Percentiles rank a stretch among this genome's conserved stretches.
phyloP scores from a whole-genome alignment of 2,888 invertebrate genomes.

The Nasonia oneida region DNA sequence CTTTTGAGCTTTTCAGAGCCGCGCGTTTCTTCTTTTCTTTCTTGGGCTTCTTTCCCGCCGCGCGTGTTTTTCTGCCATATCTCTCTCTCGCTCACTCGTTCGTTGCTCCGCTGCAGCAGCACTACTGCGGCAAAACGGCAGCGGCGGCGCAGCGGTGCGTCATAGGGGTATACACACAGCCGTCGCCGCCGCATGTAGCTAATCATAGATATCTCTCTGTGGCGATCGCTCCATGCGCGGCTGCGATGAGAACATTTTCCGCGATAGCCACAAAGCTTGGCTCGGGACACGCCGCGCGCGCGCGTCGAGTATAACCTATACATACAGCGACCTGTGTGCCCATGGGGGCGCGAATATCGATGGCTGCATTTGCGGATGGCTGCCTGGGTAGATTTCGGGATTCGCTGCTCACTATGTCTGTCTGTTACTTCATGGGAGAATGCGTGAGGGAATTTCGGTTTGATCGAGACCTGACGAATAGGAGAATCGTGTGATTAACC shows the following conservation, averaged over 20 bases:
- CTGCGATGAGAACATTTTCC: slow-evolving; percentile 63
- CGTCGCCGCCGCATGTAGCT: slow-evolving; percentile 50
- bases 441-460: background rate
- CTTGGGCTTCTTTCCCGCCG: slow-evolving; percentile 19
- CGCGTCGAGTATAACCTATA: slow-evolving; percentile 16
- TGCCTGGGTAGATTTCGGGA: background rate
- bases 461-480: too few relatives aligned
- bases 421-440: background rate
- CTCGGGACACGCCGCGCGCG: too few relatives aligned
- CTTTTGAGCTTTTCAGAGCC: slow-evolving; percentile 17
- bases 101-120: background rate
- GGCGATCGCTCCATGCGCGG: slow-evolving; percentile 57
- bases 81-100: background rate
- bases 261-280: slow-evolving; percentile 29
- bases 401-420: background rate
- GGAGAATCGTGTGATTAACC: background rate
- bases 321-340: background rate
- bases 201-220: slow-evolving; percentile 67
- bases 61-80: slow-evolving; percentile 11
- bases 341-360: slow-evolving; percentile 17
- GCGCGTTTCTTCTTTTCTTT: slow-evolving; percentile 11
- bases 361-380: slow-evolving; percentile 13
- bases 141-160: background rate
- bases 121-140: slow-evolving; percentile 20
- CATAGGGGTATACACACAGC: slow-evolving; percentile 22